Base-by-base conservation (phyloP, 2,797 vertebrate genomes). In the Huso huso region DNA sequence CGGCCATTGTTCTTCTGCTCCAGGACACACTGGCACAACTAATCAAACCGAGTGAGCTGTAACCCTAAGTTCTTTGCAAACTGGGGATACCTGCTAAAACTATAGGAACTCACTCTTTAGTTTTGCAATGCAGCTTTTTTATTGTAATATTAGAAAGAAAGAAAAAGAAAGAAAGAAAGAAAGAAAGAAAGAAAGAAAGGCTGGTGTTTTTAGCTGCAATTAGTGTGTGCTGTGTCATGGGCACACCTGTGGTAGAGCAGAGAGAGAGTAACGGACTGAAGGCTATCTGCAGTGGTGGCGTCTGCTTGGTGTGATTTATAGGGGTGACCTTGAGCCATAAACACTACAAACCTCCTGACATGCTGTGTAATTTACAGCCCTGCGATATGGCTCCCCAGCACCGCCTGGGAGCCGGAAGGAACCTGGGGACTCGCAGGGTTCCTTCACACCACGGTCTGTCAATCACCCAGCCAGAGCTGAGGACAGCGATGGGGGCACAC, bases 291-390 rank as follows among this genome's bases (percentile, higher is more conserved):
- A 15, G 62, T 49, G 64, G 61, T 53, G 61, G 69, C 64, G 49
- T 67, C 71, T 69, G 66, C 70, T 67, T 72, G 66, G 67, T 81
- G 78, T 88, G 87, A 89, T 91, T 92, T 90, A 90, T 82, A 79
- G 83, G 77, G 81, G 84, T 90, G 89, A 89, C 90, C 90, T 87
- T 88, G 86, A 84, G 87, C 87, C 84, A 87, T 92, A 89, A 90
- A 91, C 87, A 81, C 83, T 78, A 86, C 86, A 88, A 88, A 86
- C 83, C 82, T 83, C 82, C 73, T 57, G 72, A 86, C 85, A 84
- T 73, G 72, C 70, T 76, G 79, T 86, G 84, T 86, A 74, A 90
- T 92, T 91, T 91, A 93, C 85, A 84, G 80, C 84, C 75, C 78
- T 51, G 51, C 66, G 69, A 66, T 60, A 61, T 63, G 64, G 61